Base-by-base conservation (phyloP, 2,888 invertebrate genomes). In the Augochlorella aurata region DNA sequence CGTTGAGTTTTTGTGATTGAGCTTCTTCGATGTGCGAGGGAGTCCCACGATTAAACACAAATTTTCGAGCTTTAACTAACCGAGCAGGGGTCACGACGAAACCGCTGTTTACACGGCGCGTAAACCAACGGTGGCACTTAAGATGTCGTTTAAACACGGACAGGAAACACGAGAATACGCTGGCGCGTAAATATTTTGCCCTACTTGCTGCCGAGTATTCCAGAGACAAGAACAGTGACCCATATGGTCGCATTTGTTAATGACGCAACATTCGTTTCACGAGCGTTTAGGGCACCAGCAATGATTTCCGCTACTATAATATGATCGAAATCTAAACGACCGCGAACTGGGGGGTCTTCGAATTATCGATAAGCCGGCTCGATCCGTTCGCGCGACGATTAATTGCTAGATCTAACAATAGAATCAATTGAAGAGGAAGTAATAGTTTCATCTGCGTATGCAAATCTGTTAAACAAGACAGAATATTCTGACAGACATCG, bases 161-260 rank as follows among this genome's bases (percentile, higher is more conserved):
- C 93, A 93, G 93, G 93, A 93, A 93, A 92, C 92, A 89, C 92
- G 90, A 90, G 92, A 92, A 92, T 92, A 93, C 90, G 89, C 91
- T 88, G 87, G 75, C 88, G 87, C 89, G 90, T 93, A 92, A 93
- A 93, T 92, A 93, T 92, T 93, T 92, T 92, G 90, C 88, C 90
- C 90, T 91, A 91, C 90, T 91, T 92, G 90, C 90, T 83, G 84
- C 84, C 79, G 84, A 82, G 86, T 87, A 90, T 86, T 82, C 77
- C 79, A 82, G 81, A 88, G 87, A 85, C 87, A 90, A 89, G 87
- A 88, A 21, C 86, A 87, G 83, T 87, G 75, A 84, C 84, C 86
- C 90, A 91, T 89, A 90, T 91, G 91, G 88, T 87, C 84, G 82
- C 90, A 89, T 91, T 92, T 91, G 90, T 91, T 88, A 90, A 89